Conservation (phyloP, 2,888 invertebrate genomes). For the Papilio elwesi region DNA sequence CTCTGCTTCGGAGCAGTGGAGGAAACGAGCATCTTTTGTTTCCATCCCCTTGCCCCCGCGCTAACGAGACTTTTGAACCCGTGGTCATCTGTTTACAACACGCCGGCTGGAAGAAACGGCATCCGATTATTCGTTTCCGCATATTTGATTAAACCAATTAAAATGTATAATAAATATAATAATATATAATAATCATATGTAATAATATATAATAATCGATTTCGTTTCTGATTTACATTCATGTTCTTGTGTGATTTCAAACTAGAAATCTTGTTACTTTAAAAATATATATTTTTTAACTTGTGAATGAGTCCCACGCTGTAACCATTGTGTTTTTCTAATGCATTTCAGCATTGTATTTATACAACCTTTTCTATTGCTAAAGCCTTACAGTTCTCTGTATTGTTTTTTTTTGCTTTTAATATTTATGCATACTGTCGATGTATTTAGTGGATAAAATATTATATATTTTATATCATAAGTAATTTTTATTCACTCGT, state of each 20-base stretch:
- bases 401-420: constrained; percentile 24
- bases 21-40: constrained; percentile 84
- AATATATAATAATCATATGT: no score
- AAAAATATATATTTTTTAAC: constrained; percentile 16
- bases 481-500: no score
- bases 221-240: neutral
- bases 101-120: constrained; percentile 68
- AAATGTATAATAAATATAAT: no score
- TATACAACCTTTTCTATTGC: constrained; percentile 28
- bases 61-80: constrained; percentile 77
- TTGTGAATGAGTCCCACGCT: constrained; percentile 16
- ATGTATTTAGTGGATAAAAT: neutral
- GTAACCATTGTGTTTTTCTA: constrained; percentile 34
- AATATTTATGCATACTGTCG: neutral
- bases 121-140: constrained; percentile 63
- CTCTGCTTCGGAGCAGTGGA: constrained; percentile 62
- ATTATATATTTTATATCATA: neutral
- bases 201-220: neutral
- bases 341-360: constrained; percentile 27
- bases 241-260: neutral
- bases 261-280: neutral
- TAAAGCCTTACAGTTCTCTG: neutral
- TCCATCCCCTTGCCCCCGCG: constrained; percentile 66
- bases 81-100: constrained; percentile 81
- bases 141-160: no score